Base-by-base conservation (phyloP, 2,797 vertebrate species). In the Chaunax sp. region DNA sequence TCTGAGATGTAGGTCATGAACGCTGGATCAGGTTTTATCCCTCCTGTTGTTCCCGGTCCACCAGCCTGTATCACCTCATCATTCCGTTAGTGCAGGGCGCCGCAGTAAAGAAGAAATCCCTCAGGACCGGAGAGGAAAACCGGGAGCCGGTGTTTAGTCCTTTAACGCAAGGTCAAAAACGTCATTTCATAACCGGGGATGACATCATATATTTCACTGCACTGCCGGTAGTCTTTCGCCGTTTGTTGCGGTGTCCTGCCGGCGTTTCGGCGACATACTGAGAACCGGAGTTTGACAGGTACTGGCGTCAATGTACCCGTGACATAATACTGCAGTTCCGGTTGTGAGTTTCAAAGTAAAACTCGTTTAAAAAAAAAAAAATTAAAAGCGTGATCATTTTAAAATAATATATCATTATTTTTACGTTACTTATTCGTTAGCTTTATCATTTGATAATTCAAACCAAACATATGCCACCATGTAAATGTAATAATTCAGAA, bases 1-100 rank as follows among this genome's bases (percentile, higher is more conserved):
- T 55, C 9, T 1, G 43, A 2, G 72, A 93, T 87, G 71, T 92
- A 83, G 91, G 91, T 92, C 90, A 89, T 62, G 28, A 56, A 57
- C 35, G 25, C 38, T 40, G 14, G 40, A 45, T 71, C 74, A 44
- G 75, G 47, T 55, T 20, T 23, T 33, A 9, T n/a, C 18, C 44
- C 49, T 40, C 60, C 55, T 43, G 81, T 72, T 10, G 72, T 77
- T 73, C 44, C 69, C 6, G 49, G 1, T 65, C 67, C 54, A 51
- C 60, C 44, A 71, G 62, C 63, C 66, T 52, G 49, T 43, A 60
- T 83, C 75, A 55, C 55, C 77, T 54, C 62, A 66, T 22, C 54
- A 54, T 53, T 68, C 46, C 22, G 69, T 38, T 38, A 61, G 38
- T 30, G 28, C 28, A 9, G 28, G 28, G 9, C 15, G 68, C 68